Conservation (phyloP, 2,113 vertebrate species). For the Leucoraja erinaceus region DNA sequence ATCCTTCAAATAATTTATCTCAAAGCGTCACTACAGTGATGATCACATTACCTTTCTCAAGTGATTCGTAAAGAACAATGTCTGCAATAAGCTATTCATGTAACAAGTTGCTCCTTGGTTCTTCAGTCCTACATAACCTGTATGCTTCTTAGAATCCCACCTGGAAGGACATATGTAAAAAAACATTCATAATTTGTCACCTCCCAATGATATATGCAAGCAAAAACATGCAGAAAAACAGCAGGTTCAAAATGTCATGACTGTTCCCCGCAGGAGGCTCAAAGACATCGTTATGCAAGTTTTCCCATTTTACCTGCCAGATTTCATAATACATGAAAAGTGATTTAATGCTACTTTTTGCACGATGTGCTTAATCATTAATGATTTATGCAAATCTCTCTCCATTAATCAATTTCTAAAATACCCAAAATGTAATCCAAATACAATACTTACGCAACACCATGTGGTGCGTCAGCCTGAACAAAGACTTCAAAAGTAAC, state of each 20-base stretch:
- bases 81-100: conserved; percentile 98
- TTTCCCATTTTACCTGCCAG: not conserved
- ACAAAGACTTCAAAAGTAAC: conserved; percentile 97
- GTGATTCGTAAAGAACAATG: conserved; percentile 97
- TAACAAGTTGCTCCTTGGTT: conserved; percentile 98
- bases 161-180: conserved; percentile 52
- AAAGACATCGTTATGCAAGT: not conserved
- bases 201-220: not conserved
- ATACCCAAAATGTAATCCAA: not conserved
- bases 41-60: conserved; percentile 73
- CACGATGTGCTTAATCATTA: not conserved
- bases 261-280: not conserved
- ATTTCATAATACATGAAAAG: not conserved
- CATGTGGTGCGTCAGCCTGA: conserved; percentile 93
- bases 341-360: not conserved
- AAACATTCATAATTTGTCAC: conserved; percentile 33
- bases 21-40: not conserved
- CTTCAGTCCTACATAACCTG: conserved; percentile 94
- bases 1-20: not conserved
- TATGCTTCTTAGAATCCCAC: conserved; percentile 99
- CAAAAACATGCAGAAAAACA: not conserved
- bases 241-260: not conserved
- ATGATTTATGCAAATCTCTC: not conserved
- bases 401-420: not conserved
- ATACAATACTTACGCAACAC: conserved; percentile 82